These are phyloP conservation scores for Muschampia plurimacula DNA, from an alignment of 2,888 invertebrate genomes.

Conservation along the genomic window DNA sequence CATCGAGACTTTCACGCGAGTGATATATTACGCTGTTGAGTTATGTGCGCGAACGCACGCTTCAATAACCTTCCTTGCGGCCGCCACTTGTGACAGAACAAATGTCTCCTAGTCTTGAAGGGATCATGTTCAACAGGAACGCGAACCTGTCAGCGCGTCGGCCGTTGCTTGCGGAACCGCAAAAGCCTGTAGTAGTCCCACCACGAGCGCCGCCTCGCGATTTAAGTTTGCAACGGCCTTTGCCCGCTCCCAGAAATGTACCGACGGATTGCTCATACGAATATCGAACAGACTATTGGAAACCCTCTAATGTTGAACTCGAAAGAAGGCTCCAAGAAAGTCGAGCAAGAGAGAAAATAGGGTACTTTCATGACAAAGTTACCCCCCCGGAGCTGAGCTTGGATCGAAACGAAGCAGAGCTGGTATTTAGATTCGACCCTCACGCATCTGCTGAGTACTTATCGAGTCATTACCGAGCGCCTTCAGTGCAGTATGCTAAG, in stretches of 20 bases:
- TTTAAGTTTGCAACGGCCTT: conserved; percentile 68
- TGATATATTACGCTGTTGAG: conserved; percentile 61
- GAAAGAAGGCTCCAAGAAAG: conserved; percentile 75
- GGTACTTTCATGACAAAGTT: conserved; percentile 81
- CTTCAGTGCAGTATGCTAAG: conserved; percentile 76
- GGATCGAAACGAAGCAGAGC: conserved; percentile 78
- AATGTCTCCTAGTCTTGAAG: conserved; percentile 84
- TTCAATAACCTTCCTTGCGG: conserved; percentile 60
- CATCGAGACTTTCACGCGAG: conserved; percentile 61
- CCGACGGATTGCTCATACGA: conserved; percentile 64
- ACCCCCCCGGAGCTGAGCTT: conserved; percentile 74
- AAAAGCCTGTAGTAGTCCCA: conserved; percentile 76
- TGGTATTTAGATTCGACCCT: conserved; percentile 80
- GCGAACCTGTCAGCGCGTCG: conserved; percentile 77
- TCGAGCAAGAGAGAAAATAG: conserved; percentile 77
- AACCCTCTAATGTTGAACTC: conserved; percentile 81
- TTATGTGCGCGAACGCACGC: conserved; percentile 79
- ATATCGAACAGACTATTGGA: conserved; percentile 77
- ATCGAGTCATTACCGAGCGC: conserved; percentile 75
- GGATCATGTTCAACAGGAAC: conserved; percentile 83
- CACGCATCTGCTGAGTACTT: conserved; percentile 77
- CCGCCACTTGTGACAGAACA: conserved; percentile 73
- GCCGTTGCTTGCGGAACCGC: conserved; percentile 81
- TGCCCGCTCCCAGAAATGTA: conserved; percentile 68
- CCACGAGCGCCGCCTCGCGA: conserved; percentile 79